A percentile compares a stretch with the other conserved stretches of the same genome.
phyloP scores from a whole-genome alignment of 2,888 invertebrate species.

The Sericinus montela region DNA sequence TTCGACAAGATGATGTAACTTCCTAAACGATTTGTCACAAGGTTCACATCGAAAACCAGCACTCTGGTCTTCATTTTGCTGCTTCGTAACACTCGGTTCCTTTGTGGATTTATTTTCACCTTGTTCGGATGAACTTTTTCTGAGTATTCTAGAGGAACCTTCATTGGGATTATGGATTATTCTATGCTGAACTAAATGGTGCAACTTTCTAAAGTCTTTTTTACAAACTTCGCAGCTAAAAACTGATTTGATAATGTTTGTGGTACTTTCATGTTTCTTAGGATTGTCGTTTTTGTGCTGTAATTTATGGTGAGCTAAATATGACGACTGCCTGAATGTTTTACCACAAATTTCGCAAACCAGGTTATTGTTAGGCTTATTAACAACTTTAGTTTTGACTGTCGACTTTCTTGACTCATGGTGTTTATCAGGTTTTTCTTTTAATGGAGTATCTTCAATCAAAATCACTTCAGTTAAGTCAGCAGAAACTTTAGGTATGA shows the following conservation, averaged over 20 bases:
- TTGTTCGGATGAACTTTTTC: conserved; percentile 60
- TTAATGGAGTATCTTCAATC: conserved; percentile 53
- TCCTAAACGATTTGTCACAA: conserved; percentile 73
- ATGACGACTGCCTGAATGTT: conserved; percentile 67
- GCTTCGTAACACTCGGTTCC: conserved; percentile 35
- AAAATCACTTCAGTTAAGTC: conserved; percentile 49
- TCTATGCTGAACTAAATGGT: conserved; percentile 71
- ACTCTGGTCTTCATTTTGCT: conserved; percentile 50
- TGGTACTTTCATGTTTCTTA: conserved; percentile 39
- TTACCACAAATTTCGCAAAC: conserved; percentile 71
- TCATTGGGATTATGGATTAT: conserved; percentile 53
- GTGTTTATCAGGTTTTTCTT: conserved; percentile 36
- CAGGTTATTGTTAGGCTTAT: conserved; percentile 36
- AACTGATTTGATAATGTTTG: conserved; percentile 37
- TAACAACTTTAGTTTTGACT: conserved; percentile 34
- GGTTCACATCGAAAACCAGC: conserved; percentile 72
- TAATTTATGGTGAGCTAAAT: conserved; percentile 62
- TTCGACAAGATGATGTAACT: conserved; percentile 71
- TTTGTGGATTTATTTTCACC: conserved; percentile 43
- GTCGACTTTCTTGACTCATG: conserved; percentile 35
- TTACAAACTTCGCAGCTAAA: conserved; percentile 69
- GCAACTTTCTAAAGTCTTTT: conserved; percentile 69
- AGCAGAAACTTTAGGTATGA: conserved; percentile 30
- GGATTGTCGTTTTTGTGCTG: conserved; percentile 55
- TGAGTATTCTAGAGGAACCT: conserved; percentile 35